Conservation (phyloP, 2,888 invertebrate species). For the Chymomyza procnemis region DNA sequence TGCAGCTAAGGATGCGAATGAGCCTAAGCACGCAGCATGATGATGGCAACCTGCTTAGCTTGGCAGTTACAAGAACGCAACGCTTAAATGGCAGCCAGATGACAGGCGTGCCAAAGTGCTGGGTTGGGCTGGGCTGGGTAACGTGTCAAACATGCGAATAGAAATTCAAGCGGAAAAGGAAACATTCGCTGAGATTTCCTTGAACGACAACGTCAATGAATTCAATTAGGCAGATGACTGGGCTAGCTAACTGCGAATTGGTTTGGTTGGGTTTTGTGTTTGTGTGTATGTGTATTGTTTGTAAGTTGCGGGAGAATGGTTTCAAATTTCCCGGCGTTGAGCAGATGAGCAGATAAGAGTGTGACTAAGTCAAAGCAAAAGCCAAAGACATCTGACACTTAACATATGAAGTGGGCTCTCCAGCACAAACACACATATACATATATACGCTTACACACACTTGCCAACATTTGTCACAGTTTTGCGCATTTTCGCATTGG, state of each 20-base stretch:
- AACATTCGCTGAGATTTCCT: conserved; percentile 64
- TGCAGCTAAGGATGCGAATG: neutral
- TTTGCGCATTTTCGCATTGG: conserved; percentile 26
- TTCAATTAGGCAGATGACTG: conserved; percentile 70
- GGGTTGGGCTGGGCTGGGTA: conserved; percentile 30
- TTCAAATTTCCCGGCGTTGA: neutral
- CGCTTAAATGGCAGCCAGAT: conserved; percentile 29
- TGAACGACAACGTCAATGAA: conserved; percentile 63
- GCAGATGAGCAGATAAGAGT: conserved; percentile 56
- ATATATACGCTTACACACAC: neutral
- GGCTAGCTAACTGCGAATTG: conserved; percentile 18
- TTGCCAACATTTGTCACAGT: conserved; percentile 37
- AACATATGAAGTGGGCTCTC: conserved; percentile 29
- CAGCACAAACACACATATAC: neutral
- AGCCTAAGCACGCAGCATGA: neutral
- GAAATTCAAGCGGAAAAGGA: conserved; percentile 62
- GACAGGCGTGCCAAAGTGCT: conserved; percentile 62
- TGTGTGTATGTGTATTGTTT: neutral
- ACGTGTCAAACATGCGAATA: conserved; percentile 52
- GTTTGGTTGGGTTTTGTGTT: neutral
- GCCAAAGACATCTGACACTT: conserved; percentile 61
- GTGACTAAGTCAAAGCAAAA: conserved; percentile 55
- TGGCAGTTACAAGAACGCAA: neutral
- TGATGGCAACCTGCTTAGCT: neutral
- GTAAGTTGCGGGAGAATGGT: neutral